phyloP scores from a whole-genome alignment of 2,797 vertebrate genomes.

The Anableps anableps region DNA sequence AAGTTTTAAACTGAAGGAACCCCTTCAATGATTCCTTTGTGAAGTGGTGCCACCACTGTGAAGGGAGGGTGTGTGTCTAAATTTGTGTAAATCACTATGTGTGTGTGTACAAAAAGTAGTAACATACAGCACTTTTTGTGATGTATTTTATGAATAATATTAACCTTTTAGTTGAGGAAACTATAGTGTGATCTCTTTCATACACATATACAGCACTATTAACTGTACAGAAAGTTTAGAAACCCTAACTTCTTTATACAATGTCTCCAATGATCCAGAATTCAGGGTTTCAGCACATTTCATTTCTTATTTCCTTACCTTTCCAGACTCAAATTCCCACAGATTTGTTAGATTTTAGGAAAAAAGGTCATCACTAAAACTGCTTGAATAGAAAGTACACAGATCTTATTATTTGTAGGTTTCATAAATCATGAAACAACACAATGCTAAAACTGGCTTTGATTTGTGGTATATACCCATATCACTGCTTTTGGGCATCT shows the following conservation, averaged over 20 bases:
- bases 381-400: background rate
- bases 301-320: background rate
- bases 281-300: background rate
- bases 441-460: background rate
- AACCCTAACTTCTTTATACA: background rate
- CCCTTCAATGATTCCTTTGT: conserved; percentile 85
- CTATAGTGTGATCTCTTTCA: conserved; percentile 44
- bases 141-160: conserved; percentile 78
- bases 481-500: background rate
- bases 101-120: conserved; percentile 62
- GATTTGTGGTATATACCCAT: background rate
- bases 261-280: background rate
- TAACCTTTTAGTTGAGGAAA: conserved; percentile 65
- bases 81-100: conserved; percentile 33
- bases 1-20: conserved; percentile 83
- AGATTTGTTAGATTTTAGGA: background rate
- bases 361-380: too few species aligned
- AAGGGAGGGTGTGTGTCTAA: conserved; percentile 56
- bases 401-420: background rate
- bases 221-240: background rate
- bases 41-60: conserved; percentile 68
- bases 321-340: background rate
- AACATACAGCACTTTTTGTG: conserved; percentile 78
- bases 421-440: background rate
- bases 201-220: background rate